A percentile compares a stretch with the other conserved stretches of the same genome.
Conservation (phyloP, 2,888 invertebrate species). For the Epirrhoe tristata region DNA sequence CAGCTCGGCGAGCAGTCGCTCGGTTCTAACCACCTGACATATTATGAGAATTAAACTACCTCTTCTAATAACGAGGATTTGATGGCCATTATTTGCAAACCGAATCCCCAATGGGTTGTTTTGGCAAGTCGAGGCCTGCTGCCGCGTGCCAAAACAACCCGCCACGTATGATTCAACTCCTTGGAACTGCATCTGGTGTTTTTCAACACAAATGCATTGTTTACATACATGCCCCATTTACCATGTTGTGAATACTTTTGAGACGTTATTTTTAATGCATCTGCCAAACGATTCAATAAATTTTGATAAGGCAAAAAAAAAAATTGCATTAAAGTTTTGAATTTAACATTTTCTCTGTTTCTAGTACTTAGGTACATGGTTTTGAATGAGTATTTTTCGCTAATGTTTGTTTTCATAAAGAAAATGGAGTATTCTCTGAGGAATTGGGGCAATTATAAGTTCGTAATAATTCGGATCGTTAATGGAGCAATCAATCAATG, state of each 20-base stretch:
- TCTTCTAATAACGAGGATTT: neutral
- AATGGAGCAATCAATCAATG: no score
- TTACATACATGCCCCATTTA: constrained; percentile 24
- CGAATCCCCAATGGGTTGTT: constrained; percentile 19
- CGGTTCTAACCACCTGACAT: no score
- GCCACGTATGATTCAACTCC: constrained; percentile 37
- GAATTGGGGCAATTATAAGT: no score
- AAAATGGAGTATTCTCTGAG: no score
- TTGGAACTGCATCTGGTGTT: constrained; percentile 35
- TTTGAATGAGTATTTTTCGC: neutral
- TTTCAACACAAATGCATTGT: constrained; percentile 36
- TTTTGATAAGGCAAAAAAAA: neutral
- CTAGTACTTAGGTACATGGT: neutral
- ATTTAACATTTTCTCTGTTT: neutral
- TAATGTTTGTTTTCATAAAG: no score
- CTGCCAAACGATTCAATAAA: constrained; percentile 6
- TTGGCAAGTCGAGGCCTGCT: constrained; percentile 12
- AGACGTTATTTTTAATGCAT: constrained; percentile 7
- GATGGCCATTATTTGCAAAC: constrained; percentile 19
- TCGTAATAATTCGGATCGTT: no score
- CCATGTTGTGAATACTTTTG: constrained; percentile 17
- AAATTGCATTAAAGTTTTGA: neutral
- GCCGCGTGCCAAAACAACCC: constrained; percentile 32
- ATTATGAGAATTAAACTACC: neutral
- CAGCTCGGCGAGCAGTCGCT: no score